phyloP scores from a whole-genome alignment of 2,797 vertebrate species.

The Pangasius sanitwongsei region DNA sequence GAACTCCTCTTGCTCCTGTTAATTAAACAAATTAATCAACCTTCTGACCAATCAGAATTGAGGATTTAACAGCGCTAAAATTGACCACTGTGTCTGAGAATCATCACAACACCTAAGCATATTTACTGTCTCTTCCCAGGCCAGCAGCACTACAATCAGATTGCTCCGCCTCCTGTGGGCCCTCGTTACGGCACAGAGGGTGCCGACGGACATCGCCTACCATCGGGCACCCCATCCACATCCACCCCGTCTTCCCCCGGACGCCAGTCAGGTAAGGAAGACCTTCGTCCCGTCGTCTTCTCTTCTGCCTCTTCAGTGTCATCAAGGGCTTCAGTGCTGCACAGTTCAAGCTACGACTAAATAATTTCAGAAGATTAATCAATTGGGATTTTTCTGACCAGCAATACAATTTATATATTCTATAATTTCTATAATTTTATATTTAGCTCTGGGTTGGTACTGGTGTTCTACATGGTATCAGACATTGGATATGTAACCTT shows the following conservation, averaged over 20 bases:
- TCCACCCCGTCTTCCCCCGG: constrained; percentile 76
- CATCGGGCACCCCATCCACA: constrained; percentile 69
- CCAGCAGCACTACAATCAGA: constrained; percentile 69
- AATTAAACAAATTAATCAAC: neutral
- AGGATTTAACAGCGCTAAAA: neutral
- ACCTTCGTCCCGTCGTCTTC: neutral
- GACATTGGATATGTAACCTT: neutral
- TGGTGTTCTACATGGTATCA: neutral
- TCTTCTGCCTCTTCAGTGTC: neutral
- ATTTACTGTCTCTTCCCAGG: constrained; percentile 29
- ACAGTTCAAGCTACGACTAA: neutral
- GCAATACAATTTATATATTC: neutral
- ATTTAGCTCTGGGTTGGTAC: neutral
- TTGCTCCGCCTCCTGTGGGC: constrained; percentile 57
- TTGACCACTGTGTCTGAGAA: neutral
- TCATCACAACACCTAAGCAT: neutral
- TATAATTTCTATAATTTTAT: neutral
- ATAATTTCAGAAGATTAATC: neutral
- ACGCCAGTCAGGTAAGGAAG: constrained; percentile 68
- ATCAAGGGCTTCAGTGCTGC: constrained; percentile 21
- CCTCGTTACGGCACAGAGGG: constrained; percentile 61
- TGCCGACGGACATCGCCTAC: constrained; percentile 56
- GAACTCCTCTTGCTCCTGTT: neutral
- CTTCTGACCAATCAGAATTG: neutral
- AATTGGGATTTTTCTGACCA: neutral